Evolutionary conservation across 2,113 vertebrate genomes (phyloP).

Genomic region (Turdus rufiventris): DNA sequence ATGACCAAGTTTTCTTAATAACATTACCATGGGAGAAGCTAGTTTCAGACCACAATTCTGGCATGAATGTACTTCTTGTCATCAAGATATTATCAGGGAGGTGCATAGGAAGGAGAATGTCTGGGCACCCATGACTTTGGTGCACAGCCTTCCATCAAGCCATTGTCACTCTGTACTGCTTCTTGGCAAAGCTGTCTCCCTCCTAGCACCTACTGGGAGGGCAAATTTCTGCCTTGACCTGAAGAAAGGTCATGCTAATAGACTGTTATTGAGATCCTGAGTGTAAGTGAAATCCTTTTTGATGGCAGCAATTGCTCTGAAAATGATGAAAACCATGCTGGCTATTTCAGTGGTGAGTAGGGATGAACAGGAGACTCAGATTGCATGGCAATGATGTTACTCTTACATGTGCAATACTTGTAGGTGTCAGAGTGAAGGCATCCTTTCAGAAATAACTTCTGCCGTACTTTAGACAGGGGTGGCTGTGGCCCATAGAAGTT

Average conservation of each 20-base stretch:
- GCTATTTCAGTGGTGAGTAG: neutral
- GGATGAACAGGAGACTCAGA: neutral
- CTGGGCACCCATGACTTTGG: neutral
- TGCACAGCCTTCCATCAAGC: neutral
- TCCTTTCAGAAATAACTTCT: neutral
- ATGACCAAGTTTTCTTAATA: neutral
- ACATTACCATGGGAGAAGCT: neutral
- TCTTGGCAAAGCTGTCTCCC: neutral
- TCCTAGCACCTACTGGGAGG: neutral
- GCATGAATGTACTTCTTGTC: neutral
- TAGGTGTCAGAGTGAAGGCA: neutral
- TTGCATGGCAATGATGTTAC: neutral
- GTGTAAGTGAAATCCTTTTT: neutral
- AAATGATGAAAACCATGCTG: neutral
- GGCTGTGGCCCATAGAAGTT: neutral
- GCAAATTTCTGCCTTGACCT: neutral
- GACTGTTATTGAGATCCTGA: neutral
- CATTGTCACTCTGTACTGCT: neutral
- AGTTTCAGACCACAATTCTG: neutral
- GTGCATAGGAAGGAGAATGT: neutral
- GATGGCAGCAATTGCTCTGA: neutral
- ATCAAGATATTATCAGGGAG: neutral
- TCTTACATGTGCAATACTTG: rapidly evolving
- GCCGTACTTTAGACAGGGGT: neutral
- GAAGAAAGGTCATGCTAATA: neutral